Base-by-base conservation (phyloP, 2,797 vertebrate genomes). In the Sebastes jordani region DNA sequence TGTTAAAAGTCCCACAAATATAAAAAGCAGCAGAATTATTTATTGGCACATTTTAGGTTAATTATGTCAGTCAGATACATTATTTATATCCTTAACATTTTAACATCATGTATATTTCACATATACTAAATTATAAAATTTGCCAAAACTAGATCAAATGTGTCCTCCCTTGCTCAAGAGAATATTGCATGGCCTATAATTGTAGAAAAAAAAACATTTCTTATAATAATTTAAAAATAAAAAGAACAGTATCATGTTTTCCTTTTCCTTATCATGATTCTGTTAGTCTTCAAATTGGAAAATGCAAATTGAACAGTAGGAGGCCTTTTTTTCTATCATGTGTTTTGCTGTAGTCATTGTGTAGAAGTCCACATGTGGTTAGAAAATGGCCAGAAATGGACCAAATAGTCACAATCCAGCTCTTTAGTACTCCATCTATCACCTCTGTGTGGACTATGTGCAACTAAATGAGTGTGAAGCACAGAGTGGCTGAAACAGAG, bases 21-120 rank as follows among this genome's bases (percentile, higher is more conserved):
- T 71, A 70, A 52, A 70, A 42, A 54, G 34, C 23, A 20, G 29
- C 49, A 32, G 11, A 72, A 76, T 79, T 16, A 74, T 84, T 73
- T 20, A 68, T 78, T 8, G 25, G 14, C 20, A 62, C 1, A 56
- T 72, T 81, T 71, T 25, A 42, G 49, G 34, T 38, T 27, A 49
- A 72, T 78, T 36, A 22, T 71, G 22, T 65, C 56, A 69, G 8
- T 54, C 7, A 38, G 7, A 52, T 69, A 2, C 34, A 73, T 74
- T 7, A 73, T 77, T 72, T 54, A 80, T 11, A 32, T 32, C 20
- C 11, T 16, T 59, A 36, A 63, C 34, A 30, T 13, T 74, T 69
- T 11, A 27, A 32, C 25, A 49, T 55, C 22, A 55, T 75, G 4
- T 81, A 56, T 76, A 71, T 70, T 80, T 76, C 27, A 71, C 16